A percentile compares a stretch with the other conserved stretches of the same genome.
Conservation (phyloP, 2,797 vertebrate species). For the Peromyscus aztecus region DNA sequence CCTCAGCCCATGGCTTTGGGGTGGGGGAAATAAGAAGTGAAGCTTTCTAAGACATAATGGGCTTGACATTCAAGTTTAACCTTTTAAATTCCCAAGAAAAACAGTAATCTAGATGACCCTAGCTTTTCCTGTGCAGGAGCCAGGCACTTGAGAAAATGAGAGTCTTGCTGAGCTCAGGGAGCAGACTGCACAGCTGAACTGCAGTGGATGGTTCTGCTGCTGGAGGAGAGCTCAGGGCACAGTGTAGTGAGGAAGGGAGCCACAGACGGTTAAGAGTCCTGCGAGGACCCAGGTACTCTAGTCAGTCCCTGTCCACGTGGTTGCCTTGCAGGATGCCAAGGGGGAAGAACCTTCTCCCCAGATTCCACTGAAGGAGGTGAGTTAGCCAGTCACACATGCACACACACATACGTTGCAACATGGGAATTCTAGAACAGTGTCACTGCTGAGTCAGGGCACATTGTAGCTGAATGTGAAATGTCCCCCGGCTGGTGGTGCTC, state of each 20-base stretch:
- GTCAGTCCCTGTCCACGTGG: neutral
- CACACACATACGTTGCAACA: neutral
- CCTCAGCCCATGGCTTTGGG: neutral
- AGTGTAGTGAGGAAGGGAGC: neutral
- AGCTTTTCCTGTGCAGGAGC: neutral
- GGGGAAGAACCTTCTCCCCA: neutral
- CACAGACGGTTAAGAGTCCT: neutral
- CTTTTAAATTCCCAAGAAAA: slow-evolving; percentile 58
- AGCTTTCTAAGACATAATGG: slow-evolving; percentile 15
- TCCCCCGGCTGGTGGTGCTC: neutral
- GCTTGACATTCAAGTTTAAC: slow-evolving; percentile 59
- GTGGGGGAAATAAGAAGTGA: neutral
- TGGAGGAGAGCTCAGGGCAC: neutral
- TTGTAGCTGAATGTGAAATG: neutral
- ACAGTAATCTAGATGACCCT: slow-evolving; percentile 21
- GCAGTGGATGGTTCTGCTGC: neutral
- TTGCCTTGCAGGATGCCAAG: neutral
- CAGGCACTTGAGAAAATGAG: slow-evolving; percentile 24
- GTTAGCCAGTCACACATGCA: neutral
- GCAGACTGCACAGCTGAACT: neutral
- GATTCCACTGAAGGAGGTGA: neutral
- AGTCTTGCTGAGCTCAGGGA: neutral
- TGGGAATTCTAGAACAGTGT: neutral
- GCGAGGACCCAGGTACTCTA: neutral
- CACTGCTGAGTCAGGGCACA: neutral